Evolutionary conservation across 2,113 vertebrate species (phyloP), one percentile per base, ranked within the genome.

Genomic region (Scomber colias): DNA sequence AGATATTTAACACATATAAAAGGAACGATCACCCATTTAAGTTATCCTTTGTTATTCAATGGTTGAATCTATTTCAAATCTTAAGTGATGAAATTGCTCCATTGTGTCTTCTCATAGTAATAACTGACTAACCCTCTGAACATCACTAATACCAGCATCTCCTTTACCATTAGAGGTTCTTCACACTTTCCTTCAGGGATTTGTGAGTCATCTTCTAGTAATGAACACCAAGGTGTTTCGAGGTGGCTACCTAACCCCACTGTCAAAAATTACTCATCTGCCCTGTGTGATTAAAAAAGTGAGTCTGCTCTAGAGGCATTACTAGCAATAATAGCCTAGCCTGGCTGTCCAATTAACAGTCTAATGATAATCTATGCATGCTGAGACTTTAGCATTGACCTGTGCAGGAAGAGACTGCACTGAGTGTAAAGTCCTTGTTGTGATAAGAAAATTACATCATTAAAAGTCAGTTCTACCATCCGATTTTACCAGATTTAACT

Each of bases 311-410:
- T 75, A 51, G 40, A 71, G 56, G 69, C 53, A 54, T 85, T 24
- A 84, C 40, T 31, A 46, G 51, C 65, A 77, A 30, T 81, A 73
- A 81, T 61, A 73, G 60, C 71, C 57, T 48, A 24, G 55, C 48
- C 57, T 56, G 66, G 64, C 54, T 45, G 69, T 82, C 35, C 62
- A 85, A 70, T 87, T 87, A 85, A 85, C 70, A 24, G 56, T 71
- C 54, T 77, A 59, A 84, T 86, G 48, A 77, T 75, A 67, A 44
- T 82, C 21, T 68, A 31, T 81, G 82, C 82, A 50, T 54, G 62
- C 50, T 81, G 71, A 53, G 71, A 75, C 53, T 73, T 46, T 46
- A 59, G 53, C 24, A 6, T 31, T 35, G 19, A 51, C 40, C 19
- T 57, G 49, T 4, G 10, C 55, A 71, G 59, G 55, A 62, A 31